These are phyloP conservation scores for Melanerpes formicivorus DNA, from an alignment of 2,113 vertebrate genomes.

Conservation along the genomic window DNA sequence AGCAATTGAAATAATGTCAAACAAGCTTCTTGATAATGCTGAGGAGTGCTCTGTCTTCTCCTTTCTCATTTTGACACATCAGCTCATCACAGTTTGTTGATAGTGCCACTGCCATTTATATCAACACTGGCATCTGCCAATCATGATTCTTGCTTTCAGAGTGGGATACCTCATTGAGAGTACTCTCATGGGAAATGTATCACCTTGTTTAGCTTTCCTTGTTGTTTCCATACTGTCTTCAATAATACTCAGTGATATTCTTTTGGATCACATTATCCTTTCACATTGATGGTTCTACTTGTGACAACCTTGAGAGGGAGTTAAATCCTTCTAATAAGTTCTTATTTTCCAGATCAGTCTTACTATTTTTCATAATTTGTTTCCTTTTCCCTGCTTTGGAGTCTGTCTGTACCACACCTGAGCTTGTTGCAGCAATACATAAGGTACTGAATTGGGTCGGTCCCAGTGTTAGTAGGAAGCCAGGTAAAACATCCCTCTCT, in stretches of 20 bases:
- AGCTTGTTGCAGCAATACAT: background rate
- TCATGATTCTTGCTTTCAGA: conserved; percentile 4
- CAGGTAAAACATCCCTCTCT: background rate
- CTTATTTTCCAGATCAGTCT: background rate
- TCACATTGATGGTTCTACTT: background rate
- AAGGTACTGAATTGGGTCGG: background rate
- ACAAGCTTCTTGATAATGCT: background rate
- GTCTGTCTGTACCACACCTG: background rate
- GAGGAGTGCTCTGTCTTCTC: conserved; percentile 13
- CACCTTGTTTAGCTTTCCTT: background rate
- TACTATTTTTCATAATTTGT: background rate
- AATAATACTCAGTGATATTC: background rate
- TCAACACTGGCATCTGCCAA: background rate
- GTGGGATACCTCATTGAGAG: background rate
- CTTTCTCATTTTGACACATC: conserved; percentile 24
- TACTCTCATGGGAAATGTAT: background rate
- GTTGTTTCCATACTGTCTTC: background rate
- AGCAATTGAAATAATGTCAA: background rate
- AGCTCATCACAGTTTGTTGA: conserved; percentile 5
- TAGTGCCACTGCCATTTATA: conserved; percentile 1
- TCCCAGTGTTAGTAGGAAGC: background rate
- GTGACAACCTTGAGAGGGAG: background rate
- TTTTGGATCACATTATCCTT: background rate
- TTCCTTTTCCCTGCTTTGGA: background rate
- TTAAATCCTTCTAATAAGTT: background rate